These are phyloP conservation scores for Rapana venosa DNA, from an alignment of 2,888 invertebrate genomes.

Conservation along the genomic window DNA sequence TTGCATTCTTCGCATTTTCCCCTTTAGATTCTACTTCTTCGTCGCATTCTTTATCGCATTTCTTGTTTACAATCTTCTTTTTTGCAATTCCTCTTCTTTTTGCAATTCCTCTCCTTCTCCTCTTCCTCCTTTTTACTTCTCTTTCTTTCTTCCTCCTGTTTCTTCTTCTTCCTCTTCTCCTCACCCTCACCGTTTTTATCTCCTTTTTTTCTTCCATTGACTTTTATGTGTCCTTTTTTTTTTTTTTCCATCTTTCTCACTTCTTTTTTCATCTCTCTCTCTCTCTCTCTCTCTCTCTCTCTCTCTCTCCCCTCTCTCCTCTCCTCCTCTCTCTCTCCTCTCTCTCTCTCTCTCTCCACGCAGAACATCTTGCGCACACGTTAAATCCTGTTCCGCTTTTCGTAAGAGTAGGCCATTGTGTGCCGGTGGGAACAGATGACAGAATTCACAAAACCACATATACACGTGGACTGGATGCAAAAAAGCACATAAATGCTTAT, in stretches of 20 bases:
- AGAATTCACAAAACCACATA: too few relatives aligned
- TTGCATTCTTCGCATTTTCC: background rate
- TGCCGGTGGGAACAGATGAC: too few relatives aligned
- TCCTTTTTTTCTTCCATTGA: background rate
- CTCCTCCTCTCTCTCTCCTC: background rate
- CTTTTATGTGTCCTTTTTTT: background rate
- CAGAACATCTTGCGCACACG: too few relatives aligned
- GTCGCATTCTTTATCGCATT: background rate
- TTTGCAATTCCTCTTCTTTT: background rate
- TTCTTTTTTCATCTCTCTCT: background rate
- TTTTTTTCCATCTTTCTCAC: background rate
- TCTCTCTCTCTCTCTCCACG: background rate
- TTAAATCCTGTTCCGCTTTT: too few relatives aligned
- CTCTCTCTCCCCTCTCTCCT: background rate
- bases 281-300: constrained; percentile 18
- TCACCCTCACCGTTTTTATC: background rate
- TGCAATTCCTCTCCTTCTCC: background rate
- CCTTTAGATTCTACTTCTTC: background rate
- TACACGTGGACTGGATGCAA: too few relatives aligned
- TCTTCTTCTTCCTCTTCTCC: background rate
- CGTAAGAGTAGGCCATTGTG: too few relatives aligned
- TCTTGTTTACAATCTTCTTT: background rate
- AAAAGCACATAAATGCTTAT: too few relatives aligned
- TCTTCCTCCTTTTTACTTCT: background rate
- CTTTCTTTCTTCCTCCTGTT: background rate